A percentile compares a stretch with the other conserved stretches of the same genome.
phyloP scores from a whole-genome alignment of 2,888 invertebrate genomes.

The Nomada ruficornis region DNA sequence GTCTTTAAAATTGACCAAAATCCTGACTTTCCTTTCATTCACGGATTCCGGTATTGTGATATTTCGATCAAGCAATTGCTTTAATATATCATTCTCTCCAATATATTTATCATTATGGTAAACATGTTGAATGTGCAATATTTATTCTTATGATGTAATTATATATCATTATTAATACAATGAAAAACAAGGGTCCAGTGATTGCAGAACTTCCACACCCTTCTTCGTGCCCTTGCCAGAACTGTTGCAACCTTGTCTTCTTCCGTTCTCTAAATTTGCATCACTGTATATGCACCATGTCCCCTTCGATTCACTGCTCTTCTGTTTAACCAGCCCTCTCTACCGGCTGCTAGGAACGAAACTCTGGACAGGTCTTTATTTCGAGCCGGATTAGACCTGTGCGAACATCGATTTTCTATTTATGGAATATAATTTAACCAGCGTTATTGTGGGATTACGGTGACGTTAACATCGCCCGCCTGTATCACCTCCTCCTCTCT shows the following conservation, averaged over 20 bases:
- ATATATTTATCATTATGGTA: too few relatives aligned
- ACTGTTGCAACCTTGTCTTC: background rate
- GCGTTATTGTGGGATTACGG: constrained; percentile 51
- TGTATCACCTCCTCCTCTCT: background rate
- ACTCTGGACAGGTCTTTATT: constrained; percentile 41
- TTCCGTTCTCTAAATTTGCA: background rate
- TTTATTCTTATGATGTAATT: too few relatives aligned
- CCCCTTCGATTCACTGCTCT: background rate
- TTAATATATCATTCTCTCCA: too few relatives aligned
- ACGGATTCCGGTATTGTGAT: too few relatives aligned
- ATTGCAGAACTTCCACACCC: too few relatives aligned
- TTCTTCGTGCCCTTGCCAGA: too few relatives aligned
- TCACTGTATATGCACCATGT: background rate
- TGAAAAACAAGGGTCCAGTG: too few relatives aligned
- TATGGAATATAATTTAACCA: constrained; percentile 63
- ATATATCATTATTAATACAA: too few relatives aligned
- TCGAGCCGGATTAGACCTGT: constrained; percentile 47
- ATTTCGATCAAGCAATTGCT: too few relatives aligned
- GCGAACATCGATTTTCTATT: constrained; percentile 67
- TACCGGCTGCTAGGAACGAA: constrained; percentile 1
- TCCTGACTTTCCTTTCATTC: too few relatives aligned
- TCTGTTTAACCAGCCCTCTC: background rate
- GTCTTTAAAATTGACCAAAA: too few relatives aligned
- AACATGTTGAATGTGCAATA: too few relatives aligned
- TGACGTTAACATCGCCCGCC: constrained; percentile 43